phyloP scores from a whole-genome alignment of 2,797 vertebrate species.

The Onychomys arenicola region DNA sequence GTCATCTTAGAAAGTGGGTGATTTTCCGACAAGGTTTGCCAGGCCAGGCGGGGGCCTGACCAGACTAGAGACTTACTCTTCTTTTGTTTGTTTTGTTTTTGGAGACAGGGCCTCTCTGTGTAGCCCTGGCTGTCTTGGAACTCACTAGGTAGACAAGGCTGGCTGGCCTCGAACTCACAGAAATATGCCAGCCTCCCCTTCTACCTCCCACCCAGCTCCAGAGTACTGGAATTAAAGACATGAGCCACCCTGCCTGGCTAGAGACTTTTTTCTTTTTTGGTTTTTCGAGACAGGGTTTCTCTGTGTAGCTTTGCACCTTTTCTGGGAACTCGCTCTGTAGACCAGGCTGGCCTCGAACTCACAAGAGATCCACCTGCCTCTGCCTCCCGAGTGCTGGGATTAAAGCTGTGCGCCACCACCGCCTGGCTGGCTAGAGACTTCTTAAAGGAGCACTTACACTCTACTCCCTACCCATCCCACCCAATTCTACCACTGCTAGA shows the following conservation, averaged over 20 bases:
- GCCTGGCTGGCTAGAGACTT: neutral
- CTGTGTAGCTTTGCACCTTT: neutral
- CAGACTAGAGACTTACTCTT: neutral
- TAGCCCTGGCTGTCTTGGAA: neutral
- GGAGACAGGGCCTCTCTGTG: neutral
- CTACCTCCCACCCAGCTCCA: neutral
- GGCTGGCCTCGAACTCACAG: neutral
- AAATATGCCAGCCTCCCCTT: neutral
- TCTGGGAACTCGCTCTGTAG: neutral
- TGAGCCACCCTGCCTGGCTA: no score
- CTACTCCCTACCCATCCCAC: fast-evolving
- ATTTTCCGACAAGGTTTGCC: fast-evolving
- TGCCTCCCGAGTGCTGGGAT: neutral
- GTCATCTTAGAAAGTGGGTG: neutral
- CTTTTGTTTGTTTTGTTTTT: neutral
- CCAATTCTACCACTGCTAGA: neutral
- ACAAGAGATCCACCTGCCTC: neutral
- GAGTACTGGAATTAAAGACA: neutral
- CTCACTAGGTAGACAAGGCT: neutral
- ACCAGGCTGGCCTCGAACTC: neutral
- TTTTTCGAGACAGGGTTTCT: neutral
- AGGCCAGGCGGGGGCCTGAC: fast-evolving
- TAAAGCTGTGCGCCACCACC: neutral
- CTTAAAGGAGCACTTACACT: neutral
- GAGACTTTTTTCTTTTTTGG: neutral